Evolutionary conservation across 2,888 invertebrate species (phyloP), one percentile per base, ranked within the genome.

Genomic region (Eristalis intricaria): DNA sequence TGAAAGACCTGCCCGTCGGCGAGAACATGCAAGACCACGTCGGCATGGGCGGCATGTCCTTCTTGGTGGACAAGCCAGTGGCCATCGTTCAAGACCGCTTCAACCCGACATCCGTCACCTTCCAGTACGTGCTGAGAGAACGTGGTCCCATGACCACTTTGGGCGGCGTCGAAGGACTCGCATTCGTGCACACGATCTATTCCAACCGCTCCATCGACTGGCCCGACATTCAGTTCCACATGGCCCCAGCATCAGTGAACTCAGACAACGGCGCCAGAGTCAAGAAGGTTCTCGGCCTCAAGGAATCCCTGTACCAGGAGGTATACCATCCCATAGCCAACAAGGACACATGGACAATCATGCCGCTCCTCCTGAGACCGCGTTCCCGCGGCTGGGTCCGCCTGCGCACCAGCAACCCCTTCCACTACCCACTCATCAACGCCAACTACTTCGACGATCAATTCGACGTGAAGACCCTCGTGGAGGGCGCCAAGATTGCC

Each of bases 221-320:
- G 95, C 98, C 98, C 0, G 98, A 98, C 90, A 96, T 98, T 64
- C 97, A 98, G 90, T 97, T 98, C 90, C 98, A 98, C 91, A 98
- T 98, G 96, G 97, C 98, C 1, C 98, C 98, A 0, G 97, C 98
- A 0, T 97, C 97, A 0, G 96, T 97, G 58, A 96, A 96, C 80
- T 97, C 97, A 0, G 97, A 97, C 90, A 96, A 95, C 76, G 96
- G 96, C 0, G 95, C 95, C 71, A 94, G 97, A 91, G 95, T 97
- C 0, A 94, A 95, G 91, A 95, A 97, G 93, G 96, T 97, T 32
- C 92, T 97, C 35, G 97, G 97, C 0, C 92, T 97, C 0, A 97
- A 96, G 56, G 97, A 97, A 82, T 95, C 96, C 74, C 92, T 97
- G 0, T 98, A 97, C 91, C 95, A 97, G 90, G 95, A 96, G 1